Conservation (phyloP, 2,113 vertebrate genomes). For the Pelusios castaneus region DNA sequence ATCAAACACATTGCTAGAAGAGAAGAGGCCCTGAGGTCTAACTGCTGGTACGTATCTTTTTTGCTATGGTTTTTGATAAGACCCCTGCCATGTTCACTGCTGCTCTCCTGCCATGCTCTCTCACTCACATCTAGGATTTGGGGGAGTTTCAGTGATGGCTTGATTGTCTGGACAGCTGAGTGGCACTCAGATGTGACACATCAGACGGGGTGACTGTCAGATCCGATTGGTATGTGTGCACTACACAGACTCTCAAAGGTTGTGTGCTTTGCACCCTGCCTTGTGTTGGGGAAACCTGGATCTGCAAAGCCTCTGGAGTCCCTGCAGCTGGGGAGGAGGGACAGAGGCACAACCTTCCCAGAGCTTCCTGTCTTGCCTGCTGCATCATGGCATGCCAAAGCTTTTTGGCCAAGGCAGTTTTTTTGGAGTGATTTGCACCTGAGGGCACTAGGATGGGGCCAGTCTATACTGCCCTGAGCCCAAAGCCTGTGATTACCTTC, state of each 20-base stretch:
- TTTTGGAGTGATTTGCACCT: neutral
- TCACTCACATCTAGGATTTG: neutral
- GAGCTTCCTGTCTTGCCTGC: neutral
- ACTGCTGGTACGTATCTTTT: neutral
- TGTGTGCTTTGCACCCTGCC: neutral
- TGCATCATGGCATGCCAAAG: neutral
- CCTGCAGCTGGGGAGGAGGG: neutral
- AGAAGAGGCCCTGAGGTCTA: rapidly evolving
- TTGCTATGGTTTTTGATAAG: rapidly evolving
- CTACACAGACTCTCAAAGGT: neutral
- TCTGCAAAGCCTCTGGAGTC: neutral
- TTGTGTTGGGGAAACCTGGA: neutral
- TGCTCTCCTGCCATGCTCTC: neutral
- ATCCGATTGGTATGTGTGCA: neutral
- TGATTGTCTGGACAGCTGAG: neutral
- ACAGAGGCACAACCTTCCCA: neutral
- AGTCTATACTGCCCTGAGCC: neutral
- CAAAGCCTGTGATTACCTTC: neutral
- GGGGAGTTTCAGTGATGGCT: neutral
- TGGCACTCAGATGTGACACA: neutral
- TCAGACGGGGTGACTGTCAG: neutral
- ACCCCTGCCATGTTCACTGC: neutral
- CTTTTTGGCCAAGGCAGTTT: neutral
- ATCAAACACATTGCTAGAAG: neutral
- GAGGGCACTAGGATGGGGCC: neutral